Evolutionary conservation across 2,113 vertebrate genomes (phyloP).

Genomic region (Capreolus pygargus): DNA sequence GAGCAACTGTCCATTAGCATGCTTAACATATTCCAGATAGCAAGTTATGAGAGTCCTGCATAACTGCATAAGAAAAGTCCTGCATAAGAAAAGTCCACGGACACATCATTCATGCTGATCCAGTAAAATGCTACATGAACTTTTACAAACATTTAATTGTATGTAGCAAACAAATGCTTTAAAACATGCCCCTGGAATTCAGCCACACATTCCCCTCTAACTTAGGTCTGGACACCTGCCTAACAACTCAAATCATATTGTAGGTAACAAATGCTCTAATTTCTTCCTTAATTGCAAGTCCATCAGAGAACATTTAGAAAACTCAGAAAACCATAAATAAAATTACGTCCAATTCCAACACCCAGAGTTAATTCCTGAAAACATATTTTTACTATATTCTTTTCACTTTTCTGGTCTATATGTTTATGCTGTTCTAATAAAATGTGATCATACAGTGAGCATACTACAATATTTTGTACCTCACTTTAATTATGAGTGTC

Average conservation of each 20-base stretch:
- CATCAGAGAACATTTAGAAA: slow-evolving; percentile 5
- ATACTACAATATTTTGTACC: background rate
- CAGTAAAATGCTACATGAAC: rapidly evolving
- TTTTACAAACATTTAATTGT: background rate
- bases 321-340: background rate
- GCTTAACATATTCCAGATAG: background rate
- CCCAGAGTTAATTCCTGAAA: background rate
- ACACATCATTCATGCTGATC: background rate
- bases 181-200: background rate
- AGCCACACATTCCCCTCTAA: too few relatives aligned
- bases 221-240: background rate
- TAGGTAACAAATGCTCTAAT: background rate
- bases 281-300: background rate
- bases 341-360: background rate
- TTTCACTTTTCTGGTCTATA: background rate
- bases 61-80: too few relatives aligned
- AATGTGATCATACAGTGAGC: background rate
- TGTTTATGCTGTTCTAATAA: background rate
- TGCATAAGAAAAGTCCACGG: background rate
- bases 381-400: background rate
- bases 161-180: background rate
- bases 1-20: background rate
- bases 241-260: background rate
- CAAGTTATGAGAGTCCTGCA: background rate
- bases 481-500: background rate